These are phyloP conservation scores for Lasiommata megera DNA, from an alignment of 2,888 invertebrate species.

Conservation along the genomic window DNA sequence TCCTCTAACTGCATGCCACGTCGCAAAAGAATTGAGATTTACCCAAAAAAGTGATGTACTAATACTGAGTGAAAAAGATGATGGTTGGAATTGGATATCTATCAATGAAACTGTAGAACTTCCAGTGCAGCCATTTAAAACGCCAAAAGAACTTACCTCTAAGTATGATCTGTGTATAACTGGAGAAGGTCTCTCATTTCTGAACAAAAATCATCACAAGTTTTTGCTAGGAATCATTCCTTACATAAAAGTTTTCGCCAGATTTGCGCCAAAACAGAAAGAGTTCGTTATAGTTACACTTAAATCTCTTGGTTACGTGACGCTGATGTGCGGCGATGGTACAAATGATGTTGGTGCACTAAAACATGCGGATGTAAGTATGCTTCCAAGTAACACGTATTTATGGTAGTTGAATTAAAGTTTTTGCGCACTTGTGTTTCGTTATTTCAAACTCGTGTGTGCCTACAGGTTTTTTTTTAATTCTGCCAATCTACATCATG, in stretches of 20 bases:
- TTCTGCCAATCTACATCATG: too few relatives aligned
- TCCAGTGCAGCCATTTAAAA: conserved; percentile 73
- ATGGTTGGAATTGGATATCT: conserved; percentile 88
- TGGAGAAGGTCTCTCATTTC: conserved; percentile 91
- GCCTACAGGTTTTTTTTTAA: too few relatives aligned
- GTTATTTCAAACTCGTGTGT: too few relatives aligned
- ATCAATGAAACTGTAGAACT: conserved; percentile 84
- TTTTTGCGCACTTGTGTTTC: too few relatives aligned
- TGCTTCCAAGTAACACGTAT: not conserved
- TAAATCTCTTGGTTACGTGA: conserved; percentile 92
- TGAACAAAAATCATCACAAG: conserved; percentile 82
- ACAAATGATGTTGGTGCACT: conserved; percentile 99
- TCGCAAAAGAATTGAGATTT: conserved; percentile 95
- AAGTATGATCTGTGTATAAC: conserved; percentile 96
- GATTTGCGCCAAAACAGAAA: conserved; percentile 99
- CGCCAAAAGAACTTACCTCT: conserved; percentile 82
- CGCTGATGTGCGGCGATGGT: conserved; percentile 99
- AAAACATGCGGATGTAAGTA: conserved; percentile 97
- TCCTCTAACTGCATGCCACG: conserved; percentile 99
- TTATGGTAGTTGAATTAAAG: too few relatives aligned
- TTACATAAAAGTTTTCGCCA: conserved; percentile 94
- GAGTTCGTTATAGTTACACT: conserved; percentile 95
- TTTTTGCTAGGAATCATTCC: conserved; percentile 89
- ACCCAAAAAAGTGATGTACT: conserved; percentile 86
- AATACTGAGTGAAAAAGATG: conserved; percentile 80